These are phyloP conservation scores for Crotalus helleri DNA, from an alignment of 2,113 vertebrate species.

Conservation along the genomic window DNA sequence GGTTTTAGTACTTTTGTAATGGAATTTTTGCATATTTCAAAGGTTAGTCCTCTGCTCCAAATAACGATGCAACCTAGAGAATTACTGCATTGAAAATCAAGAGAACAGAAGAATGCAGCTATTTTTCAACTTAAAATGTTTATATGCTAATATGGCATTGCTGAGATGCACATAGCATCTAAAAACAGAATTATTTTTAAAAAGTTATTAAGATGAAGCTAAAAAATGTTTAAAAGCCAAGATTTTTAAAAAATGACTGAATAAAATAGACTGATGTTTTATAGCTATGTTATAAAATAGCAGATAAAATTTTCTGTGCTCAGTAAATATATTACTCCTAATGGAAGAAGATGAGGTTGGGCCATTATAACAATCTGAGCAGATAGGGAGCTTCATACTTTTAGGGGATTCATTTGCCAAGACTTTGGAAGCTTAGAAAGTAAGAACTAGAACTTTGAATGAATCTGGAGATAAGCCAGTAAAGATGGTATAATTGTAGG, in stretches of 20 bases:
- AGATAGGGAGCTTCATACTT: background rate
- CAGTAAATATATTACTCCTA: background rate
- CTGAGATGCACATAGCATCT: background rate
- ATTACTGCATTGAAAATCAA: background rate
- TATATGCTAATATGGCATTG: background rate
- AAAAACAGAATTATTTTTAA: background rate
- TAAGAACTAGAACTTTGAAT: background rate
- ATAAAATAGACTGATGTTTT: background rate
- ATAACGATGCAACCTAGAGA: background rate
- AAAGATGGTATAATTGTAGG: background rate
- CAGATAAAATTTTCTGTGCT: background rate
- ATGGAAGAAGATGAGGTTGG: background rate
- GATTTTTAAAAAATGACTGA: background rate
- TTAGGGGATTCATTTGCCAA: background rate
- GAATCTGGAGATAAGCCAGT: background rate
- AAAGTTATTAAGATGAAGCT: background rate
- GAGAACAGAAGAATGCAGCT: background rate
- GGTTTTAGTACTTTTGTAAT: background rate
- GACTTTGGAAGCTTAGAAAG: background rate
- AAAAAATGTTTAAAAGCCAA: background rate
- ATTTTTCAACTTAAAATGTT: background rate
- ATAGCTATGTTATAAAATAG: background rate
- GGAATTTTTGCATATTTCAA: background rate
- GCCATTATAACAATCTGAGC: background rate
- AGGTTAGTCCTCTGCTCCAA: slow-evolving; percentile 10